Evolutionary conservation across 2,888 invertebrate genomes (phyloP), one percentile per base, ranked within the genome.

Genomic region (Lochmaea crataegi): DNA sequence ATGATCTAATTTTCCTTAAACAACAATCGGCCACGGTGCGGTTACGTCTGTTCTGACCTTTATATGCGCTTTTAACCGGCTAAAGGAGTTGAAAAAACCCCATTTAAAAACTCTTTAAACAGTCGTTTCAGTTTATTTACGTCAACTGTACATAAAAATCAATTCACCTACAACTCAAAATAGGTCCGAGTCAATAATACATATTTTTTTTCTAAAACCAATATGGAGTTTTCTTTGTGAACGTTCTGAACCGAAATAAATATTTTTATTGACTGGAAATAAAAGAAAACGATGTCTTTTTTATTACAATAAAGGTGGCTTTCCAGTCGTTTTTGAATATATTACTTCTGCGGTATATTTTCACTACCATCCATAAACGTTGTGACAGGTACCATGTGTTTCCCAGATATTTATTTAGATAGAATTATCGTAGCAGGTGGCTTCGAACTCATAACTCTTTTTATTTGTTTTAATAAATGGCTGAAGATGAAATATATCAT

Each of bases 381-480:
- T 63, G 69, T 63, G 63, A 60, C 69, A 69, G 69, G 69, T 69
- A 69, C 69, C 69, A 64, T 64, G 63, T 69, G 69, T 69, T 60
- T 53, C 56, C 16, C 41, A 9, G 42, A 58, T 45, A 57, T 67
- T 67, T 67, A 45, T 58, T 58, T 58, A 22, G 58, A 60, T 58
- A 26, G 58, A 18, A 58, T 67, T 42, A 42, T 67, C 41, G 58
- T 26, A 38, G 57, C 67, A 45, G 67, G 45, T 67, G 67, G 22
- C 67, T 58, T 45, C 18, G 45, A 18, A 58, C 45, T 48, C 58
- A 51, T 67, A 58, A 26, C 26, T 58, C 32, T 56, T 57, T 58
- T 63, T 63, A 63, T 63, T 42, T 18, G 18, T 63, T 58, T 45
- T 45, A n/a, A 42, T 45, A 32, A 66, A 66, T 26, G 42, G 48